Evolutionary conservation across 2,888 invertebrate genomes (phyloP).

Genomic region (Drosophila paramelanica): DNA sequence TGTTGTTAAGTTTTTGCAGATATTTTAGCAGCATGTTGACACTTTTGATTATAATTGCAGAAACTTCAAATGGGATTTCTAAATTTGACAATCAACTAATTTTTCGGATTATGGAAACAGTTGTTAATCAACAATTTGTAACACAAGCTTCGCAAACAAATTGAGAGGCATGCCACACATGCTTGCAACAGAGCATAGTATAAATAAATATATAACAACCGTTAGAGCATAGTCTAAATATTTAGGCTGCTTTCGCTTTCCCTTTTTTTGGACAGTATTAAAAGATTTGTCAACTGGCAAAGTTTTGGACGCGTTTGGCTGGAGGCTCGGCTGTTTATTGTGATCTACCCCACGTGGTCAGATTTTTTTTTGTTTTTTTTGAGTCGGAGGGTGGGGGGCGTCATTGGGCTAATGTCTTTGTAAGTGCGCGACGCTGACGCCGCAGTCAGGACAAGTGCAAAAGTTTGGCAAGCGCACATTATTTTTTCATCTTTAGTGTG

Average conservation of each 20-base stretch:
- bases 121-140: neutral
- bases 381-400: conserved; percentile 25
- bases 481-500: conserved; percentile 83
- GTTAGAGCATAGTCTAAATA: conserved; percentile 1
- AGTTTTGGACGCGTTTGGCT: conserved; percentile 52
- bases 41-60: too few relatives aligned
- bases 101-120: too few relatives aligned
- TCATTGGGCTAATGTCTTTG: conserved; percentile 75
- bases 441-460: conserved; percentile 71
- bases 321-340: conserved; percentile 34
- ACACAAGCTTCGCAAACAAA: neutral
- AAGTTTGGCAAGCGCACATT: conserved; percentile 80
- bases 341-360: conserved; percentile 39
- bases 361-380: conserved; percentile 19
- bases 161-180: conserved; percentile 19
- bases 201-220: conserved; percentile 26
- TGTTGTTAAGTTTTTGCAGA: too few relatives aligned
- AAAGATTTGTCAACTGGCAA: conserved; percentile 78
- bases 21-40: too few relatives aligned
- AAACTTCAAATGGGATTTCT: too few relatives aligned
- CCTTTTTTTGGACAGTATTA: conserved; percentile 57
- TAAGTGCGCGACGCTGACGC: conserved; percentile 60
- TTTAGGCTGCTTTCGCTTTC: conserved; percentile 12
- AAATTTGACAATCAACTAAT: too few relatives aligned
- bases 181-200: conserved; percentile 20